A percentile compares a stretch with the other conserved stretches of the same genome.
Evolutionary conservation across 2,888 invertebrate species (phyloP).

Genomic region (Metellina segmentata): DNA sequence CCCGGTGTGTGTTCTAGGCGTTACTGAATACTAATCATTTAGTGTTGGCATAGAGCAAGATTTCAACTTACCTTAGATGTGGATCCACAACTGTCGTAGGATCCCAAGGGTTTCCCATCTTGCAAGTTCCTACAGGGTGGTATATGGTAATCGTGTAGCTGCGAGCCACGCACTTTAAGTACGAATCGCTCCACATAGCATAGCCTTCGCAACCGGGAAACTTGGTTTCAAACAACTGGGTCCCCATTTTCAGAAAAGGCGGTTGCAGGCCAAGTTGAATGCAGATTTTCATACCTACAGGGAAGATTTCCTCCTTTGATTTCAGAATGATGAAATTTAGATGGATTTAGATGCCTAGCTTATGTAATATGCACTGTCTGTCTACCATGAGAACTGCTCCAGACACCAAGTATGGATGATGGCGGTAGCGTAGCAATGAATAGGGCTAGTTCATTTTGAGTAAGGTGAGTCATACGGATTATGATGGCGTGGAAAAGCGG

Average conservation of each 20-base stretch:
- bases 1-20: too few relatives aligned
- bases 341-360: not conserved
- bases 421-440: not conserved
- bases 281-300: slow-evolving; percentile 84
- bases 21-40: too few relatives aligned
- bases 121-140: slow-evolving; percentile 92
- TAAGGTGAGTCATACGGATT: too few relatives aligned
- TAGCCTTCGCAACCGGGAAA: slow-evolving; percentile 87
- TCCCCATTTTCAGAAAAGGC: slow-evolving; percentile 90
- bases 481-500: too few relatives aligned
- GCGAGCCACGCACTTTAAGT: slow-evolving; percentile 92
- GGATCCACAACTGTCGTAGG: slow-evolving; percentile 91
- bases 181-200: slow-evolving; percentile 86
- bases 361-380: not conserved
- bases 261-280: slow-evolving; percentile 88
- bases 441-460: not conserved
- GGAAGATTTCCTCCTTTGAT: not conserved
- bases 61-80: slow-evolving; percentile 82
- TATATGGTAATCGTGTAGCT: slow-evolving; percentile 94
- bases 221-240: slow-evolving; percentile 87
- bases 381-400: not conserved
- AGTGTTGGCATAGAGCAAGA: too few relatives aligned
- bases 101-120: slow-evolving; percentile 92
- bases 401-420: not conserved
- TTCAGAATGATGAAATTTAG: too few relatives aligned